Percentiles rank a stretch among this genome's conserved stretches.
phyloP scores from a whole-genome alignment of 2,888 invertebrate genomes.

The Podabrus alpinus region DNA sequence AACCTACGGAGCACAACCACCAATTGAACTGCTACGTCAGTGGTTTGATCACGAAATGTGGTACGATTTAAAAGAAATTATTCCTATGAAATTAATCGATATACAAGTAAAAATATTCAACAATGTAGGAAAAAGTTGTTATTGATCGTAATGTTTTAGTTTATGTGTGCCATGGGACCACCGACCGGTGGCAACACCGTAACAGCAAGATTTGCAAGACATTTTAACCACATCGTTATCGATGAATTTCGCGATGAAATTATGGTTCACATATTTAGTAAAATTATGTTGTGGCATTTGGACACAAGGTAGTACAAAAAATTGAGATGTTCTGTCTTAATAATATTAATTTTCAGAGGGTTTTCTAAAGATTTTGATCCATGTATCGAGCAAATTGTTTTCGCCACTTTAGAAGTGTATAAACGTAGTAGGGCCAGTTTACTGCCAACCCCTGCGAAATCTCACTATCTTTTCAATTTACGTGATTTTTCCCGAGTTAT shows the following conservation, averaged over 20 bases:
- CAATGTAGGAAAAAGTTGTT: neutral
- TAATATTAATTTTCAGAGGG: constrained; percentile 63
- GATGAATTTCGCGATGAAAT: constrained; percentile 89
- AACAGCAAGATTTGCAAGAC: constrained; percentile 83
- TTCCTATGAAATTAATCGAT: constrained; percentile 80
- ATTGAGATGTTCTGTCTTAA: neutral
- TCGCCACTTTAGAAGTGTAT: constrained; percentile 85
- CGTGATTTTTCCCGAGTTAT: constrained; percentile 93
- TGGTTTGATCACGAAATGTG: constrained; percentile 89
- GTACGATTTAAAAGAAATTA: constrained; percentile 83
- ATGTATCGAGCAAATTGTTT: constrained; percentile 85
- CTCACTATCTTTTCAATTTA: constrained; percentile 93
- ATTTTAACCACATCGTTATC: constrained; percentile 83
- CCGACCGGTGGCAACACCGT: constrained; percentile 79
- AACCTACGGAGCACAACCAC: constrained; percentile 91
- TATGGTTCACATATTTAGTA: constrained; percentile 82
- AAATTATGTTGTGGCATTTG: constrained; percentile 93
- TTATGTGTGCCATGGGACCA: constrained; percentile 86
- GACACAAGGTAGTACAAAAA: constrained; percentile 72
- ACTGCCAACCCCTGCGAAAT: constrained; percentile 90
- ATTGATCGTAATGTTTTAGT: constrained; percentile 56
- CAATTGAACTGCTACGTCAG: constrained; percentile 89
- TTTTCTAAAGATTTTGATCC: constrained; percentile 95
- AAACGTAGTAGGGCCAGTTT: constrained; percentile 80
- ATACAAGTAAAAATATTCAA: constrained; percentile 65